phyloP scores from a whole-genome alignment of 1,140 invertebrate genomes.

The Drosophila paulistorum region DNA sequence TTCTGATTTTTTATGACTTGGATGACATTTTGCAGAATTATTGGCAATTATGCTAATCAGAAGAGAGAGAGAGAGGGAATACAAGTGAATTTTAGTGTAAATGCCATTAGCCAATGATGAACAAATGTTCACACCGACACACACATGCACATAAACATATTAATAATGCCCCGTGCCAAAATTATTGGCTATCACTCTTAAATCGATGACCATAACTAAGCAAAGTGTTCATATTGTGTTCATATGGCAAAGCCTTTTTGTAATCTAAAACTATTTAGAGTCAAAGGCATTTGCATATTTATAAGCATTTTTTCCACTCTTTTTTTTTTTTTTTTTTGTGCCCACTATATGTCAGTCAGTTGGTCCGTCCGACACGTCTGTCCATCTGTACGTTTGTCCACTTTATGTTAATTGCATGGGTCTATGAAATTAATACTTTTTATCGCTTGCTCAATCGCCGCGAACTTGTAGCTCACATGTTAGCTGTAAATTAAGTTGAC shows the following conservation, averaged over 20 bases:
- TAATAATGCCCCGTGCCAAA: conserved; percentile 64
- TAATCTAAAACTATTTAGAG: conserved; percentile 73
- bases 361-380: not conserved
- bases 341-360: conserved; percentile 24
- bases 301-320: conserved; percentile 50
- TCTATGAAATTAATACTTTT: conserved; percentile 82
- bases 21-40: conserved; percentile 59
- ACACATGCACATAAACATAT: conserved; percentile 42
- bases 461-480: conserved; percentile 81
- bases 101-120: too few relatives aligned
- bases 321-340: too few relatives aligned
- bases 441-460: conserved; percentile 78
- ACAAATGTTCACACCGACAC: conserved; percentile 7
- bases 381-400: conserved; percentile 49
- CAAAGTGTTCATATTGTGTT: conserved; percentile 16
- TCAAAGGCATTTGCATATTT: conserved; percentile 65
- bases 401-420: conserved; percentile 75
- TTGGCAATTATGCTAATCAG: conserved; percentile 67
- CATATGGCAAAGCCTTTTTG: conserved; percentile 31
- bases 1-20: conserved; percentile 50
- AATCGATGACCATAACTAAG: conserved; percentile 9
- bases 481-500: conserved; percentile 82
- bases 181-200: conserved; percentile 12
- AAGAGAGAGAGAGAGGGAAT: not conserved
- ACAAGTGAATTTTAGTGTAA: too few relatives aligned